Base-by-base conservation (phyloP, 1,140 invertebrate genomes). In the Idris sp. region DNA sequence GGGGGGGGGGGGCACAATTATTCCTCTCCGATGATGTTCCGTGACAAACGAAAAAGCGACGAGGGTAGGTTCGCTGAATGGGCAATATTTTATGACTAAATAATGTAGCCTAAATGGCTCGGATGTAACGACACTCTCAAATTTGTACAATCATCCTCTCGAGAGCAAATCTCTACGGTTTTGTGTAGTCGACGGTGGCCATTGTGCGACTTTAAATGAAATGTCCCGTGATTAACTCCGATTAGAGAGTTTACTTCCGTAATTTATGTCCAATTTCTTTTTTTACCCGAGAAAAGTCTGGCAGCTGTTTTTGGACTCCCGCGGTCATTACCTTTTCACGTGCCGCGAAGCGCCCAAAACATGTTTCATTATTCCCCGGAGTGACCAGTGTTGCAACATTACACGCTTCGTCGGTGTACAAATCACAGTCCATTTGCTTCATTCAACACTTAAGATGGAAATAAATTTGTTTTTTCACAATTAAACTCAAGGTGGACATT, bases 401-500 rank as follows among this genome's bases (percentile, higher is more conserved):
- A 79, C 80, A 72, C 73, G 64, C 79, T 72, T 72, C 67, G 82
- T 76, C 83, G 76, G 82, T 80, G 83, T 86, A 86, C 85, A 86
- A 86, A 86, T 86, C 83, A 86, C 83, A 81, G 84, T 54, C 84
- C 84, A 86, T 86, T 86, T 86, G 79, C 80, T 81, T 83, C 78
- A 86, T 85, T 85, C 69, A 85, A 30, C n/a, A n/a, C n/a, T n/a
- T n/a, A n/a, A n/a, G n/a, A n/a, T n/a, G n/a, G n/a, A n/a, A n/a
- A n/a, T n/a, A n/a, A n/a, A n/a, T n/a, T n/a, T n/a, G n/a, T n/a
- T n/a, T n/a, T n/a, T n/a, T n/a, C n/a, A n/a, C n/a, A n/a, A n/a
- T n/a, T n/a, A n/a, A n/a, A n/a, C n/a, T n/a, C n/a, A n/a, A n/a
- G n/a, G n/a, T n/a, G n/a, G n/a, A n/a, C n/a, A n/a, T n/a, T n/a